Conservation (phyloP, 2,113 vertebrate species). For the Aptenodytes forsteri region DNA sequence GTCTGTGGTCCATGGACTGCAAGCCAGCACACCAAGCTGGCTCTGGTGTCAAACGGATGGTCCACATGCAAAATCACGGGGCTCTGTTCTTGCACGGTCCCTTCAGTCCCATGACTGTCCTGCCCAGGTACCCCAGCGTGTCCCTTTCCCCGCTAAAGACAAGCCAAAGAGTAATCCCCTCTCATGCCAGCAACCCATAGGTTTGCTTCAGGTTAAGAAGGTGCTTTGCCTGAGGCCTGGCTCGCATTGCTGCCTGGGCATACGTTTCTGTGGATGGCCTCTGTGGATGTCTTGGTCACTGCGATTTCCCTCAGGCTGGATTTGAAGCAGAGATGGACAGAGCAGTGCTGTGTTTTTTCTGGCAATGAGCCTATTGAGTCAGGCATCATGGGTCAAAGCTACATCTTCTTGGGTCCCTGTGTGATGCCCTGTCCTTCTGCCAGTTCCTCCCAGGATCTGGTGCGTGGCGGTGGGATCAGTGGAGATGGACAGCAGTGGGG, state of each 20-base stretch:
- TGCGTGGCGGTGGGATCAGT: background rate
- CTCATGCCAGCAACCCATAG: background rate
- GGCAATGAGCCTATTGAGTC: background rate
- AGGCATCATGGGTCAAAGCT: background rate
- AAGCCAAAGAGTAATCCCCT: background rate
- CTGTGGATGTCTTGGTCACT: background rate
- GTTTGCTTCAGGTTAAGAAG: background rate
- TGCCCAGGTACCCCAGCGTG: rapidly evolving
- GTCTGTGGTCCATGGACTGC: background rate
- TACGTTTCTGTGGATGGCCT: background rate
- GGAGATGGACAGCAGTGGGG: background rate
- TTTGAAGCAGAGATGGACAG: background rate
- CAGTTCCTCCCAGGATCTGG: background rate
- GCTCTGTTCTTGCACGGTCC: background rate
- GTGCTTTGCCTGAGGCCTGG: background rate
- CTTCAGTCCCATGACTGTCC: background rate
- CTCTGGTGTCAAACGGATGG: background rate
- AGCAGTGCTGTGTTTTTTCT: background rate
- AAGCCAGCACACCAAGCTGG: background rate
- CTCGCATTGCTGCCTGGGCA: background rate
- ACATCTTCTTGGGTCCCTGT: background rate
- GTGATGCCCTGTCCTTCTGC: background rate
- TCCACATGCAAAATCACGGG: rapidly evolving
- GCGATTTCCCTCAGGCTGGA: background rate
- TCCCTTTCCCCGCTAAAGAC: background rate